Base-by-base conservation (phyloP, 2,797 vertebrate genomes). In the Falco cherrug region DNA sequence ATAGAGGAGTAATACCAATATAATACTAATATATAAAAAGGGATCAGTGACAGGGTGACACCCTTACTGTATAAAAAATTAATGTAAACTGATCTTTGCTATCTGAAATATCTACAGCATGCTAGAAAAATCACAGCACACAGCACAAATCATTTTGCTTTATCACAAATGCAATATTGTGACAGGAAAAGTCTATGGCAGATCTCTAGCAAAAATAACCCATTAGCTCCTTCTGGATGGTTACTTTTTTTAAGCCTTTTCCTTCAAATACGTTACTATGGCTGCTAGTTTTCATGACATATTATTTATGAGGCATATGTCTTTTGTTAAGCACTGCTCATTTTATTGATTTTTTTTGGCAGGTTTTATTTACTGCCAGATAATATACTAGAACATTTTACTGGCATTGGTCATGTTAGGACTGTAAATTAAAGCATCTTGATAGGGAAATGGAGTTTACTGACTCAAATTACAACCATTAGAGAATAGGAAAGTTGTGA, bases 291-390 rank as follows among this genome's bases (percentile, higher is more conserved):
- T 84, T 89, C 95, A 93, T 69, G 90, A 84, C 92, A 85, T 93
- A 89, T 65, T 96, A 95, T 94, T 94, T 95, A 94, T 45, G 69
- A 96, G 82, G 63, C 95, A 97, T 94, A 97, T 92, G 90, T 86
- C 90, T 97, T 95, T 95, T 85, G 93, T 92, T 95, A 92, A 96
- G 84, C 71, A 78, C 67, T 95, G 95, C 89, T 95, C 92, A 94
- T 96, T 91, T 95, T 53, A 92, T 84, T 1, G 5, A 89, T 90
- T 89, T 86, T 86, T 84, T 95, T 91, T 81, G 95, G 85, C 95
- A 93, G 84, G 67, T 87, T 93, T 96, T 96, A 94, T 88, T 93
- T 95, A 88, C 74, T 92, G 82, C 51, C 87, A 93, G 87, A 94
- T 95, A 92, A 95, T 86, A 85, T 22, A 95, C 69, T 69, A 73